These are phyloP conservation scores for Nothobranchius kuhntae DNA, from an alignment of 2,113 vertebrate genomes.

Conservation along the genomic window DNA sequence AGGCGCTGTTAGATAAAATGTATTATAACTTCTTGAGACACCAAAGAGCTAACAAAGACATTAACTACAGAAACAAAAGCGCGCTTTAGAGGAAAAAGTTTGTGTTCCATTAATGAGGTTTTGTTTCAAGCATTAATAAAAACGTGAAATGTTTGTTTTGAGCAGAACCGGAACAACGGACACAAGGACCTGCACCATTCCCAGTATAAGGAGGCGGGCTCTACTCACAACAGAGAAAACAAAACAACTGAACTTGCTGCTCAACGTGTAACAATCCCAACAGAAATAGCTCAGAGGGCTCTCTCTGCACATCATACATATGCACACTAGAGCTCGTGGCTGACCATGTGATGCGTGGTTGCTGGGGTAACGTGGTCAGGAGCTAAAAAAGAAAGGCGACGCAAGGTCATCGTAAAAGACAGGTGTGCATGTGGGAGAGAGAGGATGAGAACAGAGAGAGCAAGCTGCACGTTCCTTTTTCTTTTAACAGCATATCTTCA, in stretches of 20 bases:
- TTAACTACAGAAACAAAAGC: too few relatives aligned
- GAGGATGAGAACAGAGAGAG: slow-evolving; percentile 20
- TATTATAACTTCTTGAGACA: too few relatives aligned
- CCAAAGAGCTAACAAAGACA: too few relatives aligned
- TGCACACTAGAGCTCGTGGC: slow-evolving; percentile 5
- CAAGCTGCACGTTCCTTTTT: background rate
- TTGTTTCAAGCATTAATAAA: too few relatives aligned
- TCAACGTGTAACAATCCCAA: background rate
- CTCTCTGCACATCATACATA: slow-evolving; percentile 10
- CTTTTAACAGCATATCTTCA: background rate
- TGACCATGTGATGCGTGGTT: slow-evolving; percentile 42
- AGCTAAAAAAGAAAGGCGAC: slow-evolving; percentile 16
- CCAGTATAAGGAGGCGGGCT: too few relatives aligned
- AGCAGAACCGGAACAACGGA: too few relatives aligned
- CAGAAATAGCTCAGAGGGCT: slow-evolving; percentile 2
- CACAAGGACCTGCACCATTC: too few relatives aligned
- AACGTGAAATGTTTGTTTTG: too few relatives aligned
- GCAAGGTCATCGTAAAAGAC: slow-evolving; percentile 18
- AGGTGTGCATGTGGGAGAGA: slow-evolving; percentile 4
- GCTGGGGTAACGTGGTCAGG: slow-evolving; percentile 36
- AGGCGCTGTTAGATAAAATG: too few relatives aligned
- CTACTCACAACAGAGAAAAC: background rate
- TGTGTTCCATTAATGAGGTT: too few relatives aligned
- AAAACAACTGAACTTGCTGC: background rate
- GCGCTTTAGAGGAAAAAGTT: too few relatives aligned